Evolutionary conservation across 2,888 invertebrate species (phyloP).

Genomic region (Parnassius glacialis): DNA sequence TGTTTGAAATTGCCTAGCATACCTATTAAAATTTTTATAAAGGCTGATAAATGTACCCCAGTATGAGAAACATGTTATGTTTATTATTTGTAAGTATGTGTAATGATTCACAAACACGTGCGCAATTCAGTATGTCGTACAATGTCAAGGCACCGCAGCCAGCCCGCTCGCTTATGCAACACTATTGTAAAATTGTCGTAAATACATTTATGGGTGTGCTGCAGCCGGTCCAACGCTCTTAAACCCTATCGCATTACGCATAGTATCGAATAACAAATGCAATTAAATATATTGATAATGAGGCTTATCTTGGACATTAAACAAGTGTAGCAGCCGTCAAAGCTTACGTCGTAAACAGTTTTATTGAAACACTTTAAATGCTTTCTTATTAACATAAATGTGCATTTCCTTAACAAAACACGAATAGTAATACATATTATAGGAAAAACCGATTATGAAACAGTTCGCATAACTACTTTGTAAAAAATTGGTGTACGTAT

Average conservation of each 20-base stretch:
- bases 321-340: slow-evolving; percentile 12
- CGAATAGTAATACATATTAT: too few species aligned
- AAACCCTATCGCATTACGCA: slow-evolving; percentile 10
- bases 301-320: slow-evolving; percentile 18
- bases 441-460: too few species aligned
- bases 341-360: slow-evolving; percentile 1
- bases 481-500: too few species aligned
- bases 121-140: slow-evolving; percentile 65
- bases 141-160: slow-evolving; percentile 71
- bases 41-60: background rate
- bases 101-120: slow-evolving; percentile 71
- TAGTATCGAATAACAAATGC: slow-evolving; percentile 14
- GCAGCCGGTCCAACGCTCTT: slow-evolving; percentile 5
- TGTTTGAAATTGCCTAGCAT: too few species aligned
- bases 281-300: slow-evolving; percentile 20
- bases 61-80: background rate
- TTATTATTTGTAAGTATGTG: slow-evolving; percentile 29
- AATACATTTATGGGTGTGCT: slow-evolving; percentile 56
- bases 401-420: too few species aligned
- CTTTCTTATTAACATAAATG: background rate
- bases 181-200: slow-evolving; percentile 70
- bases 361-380: background rate
- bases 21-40: too few species aligned
- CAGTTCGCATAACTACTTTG: too few species aligned
- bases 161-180: slow-evolving; percentile 61